Percentiles rank a stretch among this genome's conserved stretches.
Conservation (phyloP, 2,113 vertebrate species). For the Rhodinocichla rosea region DNA sequence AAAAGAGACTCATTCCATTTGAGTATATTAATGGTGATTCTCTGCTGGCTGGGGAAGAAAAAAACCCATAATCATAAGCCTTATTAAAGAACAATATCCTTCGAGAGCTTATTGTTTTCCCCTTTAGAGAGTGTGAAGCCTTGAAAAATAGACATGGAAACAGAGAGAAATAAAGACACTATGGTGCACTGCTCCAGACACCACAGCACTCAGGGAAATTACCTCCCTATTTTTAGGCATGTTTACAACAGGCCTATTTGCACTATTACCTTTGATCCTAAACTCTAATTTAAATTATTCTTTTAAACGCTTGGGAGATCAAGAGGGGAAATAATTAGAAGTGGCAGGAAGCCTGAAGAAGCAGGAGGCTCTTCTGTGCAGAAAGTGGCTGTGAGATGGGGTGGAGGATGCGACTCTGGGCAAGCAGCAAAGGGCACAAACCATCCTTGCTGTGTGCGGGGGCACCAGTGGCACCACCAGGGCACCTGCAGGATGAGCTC, state of each 20-base stretch:
- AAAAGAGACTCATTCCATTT: background rate
- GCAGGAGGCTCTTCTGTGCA: too few species aligned
- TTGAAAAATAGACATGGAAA: constrained; percentile 27
- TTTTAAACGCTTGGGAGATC: background rate
- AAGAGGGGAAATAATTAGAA: background rate
- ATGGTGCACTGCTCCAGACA: background rate
- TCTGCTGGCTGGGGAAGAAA: background rate
- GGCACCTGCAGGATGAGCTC: background rate
- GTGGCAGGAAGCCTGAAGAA: background rate
- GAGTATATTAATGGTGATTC: constrained; percentile 11
- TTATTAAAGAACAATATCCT: constrained; percentile 53
- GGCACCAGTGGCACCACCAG: fast-evolving
- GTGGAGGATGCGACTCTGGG: fast-evolving
- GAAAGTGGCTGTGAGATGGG: background rate
- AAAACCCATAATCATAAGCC: constrained; percentile 51
- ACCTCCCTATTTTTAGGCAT: constrained; percentile 27
- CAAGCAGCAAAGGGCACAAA: background rate
- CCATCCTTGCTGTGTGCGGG: fast-evolving
- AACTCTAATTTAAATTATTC: constrained; percentile 12
- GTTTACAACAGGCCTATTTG: constrained; percentile 19
- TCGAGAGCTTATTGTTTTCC: background rate
- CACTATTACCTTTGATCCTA: constrained; percentile 43
- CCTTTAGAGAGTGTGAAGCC: background rate
- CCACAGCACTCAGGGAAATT: constrained; percentile 10
- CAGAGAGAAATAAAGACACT: background rate